Evolutionary conservation across 2,888 invertebrate genomes (phyloP).

Genomic region (Pinctada fucata): DNA sequence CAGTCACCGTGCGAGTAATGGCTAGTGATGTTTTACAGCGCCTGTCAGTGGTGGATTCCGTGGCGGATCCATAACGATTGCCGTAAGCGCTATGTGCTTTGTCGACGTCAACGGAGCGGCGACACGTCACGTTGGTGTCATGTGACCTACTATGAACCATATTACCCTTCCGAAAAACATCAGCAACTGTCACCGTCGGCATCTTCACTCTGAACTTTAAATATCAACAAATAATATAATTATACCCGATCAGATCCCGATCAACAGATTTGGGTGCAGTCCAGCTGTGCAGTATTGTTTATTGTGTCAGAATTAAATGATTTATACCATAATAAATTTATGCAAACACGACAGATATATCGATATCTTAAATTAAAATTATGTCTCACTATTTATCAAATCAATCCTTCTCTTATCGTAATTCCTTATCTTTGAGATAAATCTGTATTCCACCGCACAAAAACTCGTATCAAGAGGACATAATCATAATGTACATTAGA

Average conservation of each 20-base stretch:
- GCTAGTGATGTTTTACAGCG: background rate
- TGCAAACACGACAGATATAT: too few species aligned
- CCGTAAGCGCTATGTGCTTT: background rate
- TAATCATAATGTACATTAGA: too few species aligned
- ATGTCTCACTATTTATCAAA: too few species aligned
- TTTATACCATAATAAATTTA: too few species aligned
- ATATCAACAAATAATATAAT: background rate
- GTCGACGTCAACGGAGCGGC: background rate
- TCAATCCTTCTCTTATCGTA: too few species aligned
- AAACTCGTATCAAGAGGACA: too few species aligned
- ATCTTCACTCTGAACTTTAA: background rate
- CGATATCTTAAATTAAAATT: too few species aligned
- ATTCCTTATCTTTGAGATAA: too few species aligned
- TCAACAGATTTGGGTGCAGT: too few species aligned
- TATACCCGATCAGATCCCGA: background rate
- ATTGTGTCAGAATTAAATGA: too few species aligned
- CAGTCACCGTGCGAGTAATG: background rate
- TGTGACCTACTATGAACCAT: background rate
- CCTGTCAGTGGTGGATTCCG: background rate
- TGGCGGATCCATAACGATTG: background rate
- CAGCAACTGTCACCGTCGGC: background rate
- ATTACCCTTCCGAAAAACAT: background rate
- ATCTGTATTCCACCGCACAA: too few species aligned
- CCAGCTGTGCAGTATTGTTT: too few species aligned
- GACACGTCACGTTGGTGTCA: background rate